Evolutionary conservation across 2,888 invertebrate genomes (phyloP).

Genomic region (Opisthograptis luteolata): DNA sequence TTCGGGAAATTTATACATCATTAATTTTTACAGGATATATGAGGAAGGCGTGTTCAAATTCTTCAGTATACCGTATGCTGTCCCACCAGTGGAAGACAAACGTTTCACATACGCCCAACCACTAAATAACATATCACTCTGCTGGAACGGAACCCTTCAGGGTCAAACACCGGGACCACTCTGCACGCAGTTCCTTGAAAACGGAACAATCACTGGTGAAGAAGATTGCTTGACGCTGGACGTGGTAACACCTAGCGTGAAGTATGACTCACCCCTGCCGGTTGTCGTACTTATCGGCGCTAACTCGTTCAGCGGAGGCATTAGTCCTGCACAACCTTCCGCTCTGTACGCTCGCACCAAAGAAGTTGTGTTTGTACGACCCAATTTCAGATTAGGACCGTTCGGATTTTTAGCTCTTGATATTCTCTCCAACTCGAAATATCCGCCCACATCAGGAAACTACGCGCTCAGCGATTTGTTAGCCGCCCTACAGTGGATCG

Average conservation of each 20-base stretch:
- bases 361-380: slow-evolving; percentile 93
- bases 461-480: slow-evolving; percentile 93
- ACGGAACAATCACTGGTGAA: slow-evolving; percentile 86
- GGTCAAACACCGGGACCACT: slow-evolving; percentile 87
- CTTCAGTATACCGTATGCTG: slow-evolving; percentile 92
- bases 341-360: slow-evolving; percentile 90
- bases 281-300: slow-evolving; percentile 93
- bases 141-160: slow-evolving; percentile 90
- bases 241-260: slow-evolving; percentile 91
- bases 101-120: slow-evolving; percentile 89
- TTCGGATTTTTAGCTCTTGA: slow-evolving; percentile 93
- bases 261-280: slow-evolving; percentile 91
- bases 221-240: slow-evolving; percentile 94
- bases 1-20: neutral
- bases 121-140: slow-evolving; percentile 87
- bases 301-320: slow-evolving; percentile 90
- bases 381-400: slow-evolving; percentile 92
- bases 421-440: slow-evolving; percentile 86
- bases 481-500: slow-evolving; percentile 90
- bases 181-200: slow-evolving; percentile 89
- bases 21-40: slow-evolving; percentile 80
- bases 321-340: slow-evolving; percentile 90
- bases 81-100: slow-evolving; percentile 87
- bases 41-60: slow-evolving; percentile 92
- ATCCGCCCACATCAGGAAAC: slow-evolving; percentile 92